Evolutionary conservation across 2,113 vertebrate genomes (phyloP).

Genomic region (Ivindomyrus marchei): DNA sequence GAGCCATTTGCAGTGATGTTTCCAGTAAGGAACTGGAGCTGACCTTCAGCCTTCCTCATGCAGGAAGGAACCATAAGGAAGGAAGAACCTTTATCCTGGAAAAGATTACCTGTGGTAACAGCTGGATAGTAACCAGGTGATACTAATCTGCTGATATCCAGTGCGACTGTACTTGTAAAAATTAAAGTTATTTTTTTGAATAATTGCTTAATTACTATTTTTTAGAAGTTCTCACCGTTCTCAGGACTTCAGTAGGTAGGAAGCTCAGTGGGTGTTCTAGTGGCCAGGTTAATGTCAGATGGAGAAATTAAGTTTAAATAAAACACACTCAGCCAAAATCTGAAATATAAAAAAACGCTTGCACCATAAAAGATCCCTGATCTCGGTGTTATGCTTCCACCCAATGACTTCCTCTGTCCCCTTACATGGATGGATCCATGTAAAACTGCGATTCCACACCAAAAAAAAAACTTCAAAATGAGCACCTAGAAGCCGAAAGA

Average conservation of each 20-base stretch:
- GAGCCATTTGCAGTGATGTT: not conserved
- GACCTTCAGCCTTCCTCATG: not conserved
- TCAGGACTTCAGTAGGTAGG: not conserved
- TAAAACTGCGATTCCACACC: not conserved
- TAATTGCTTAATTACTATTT: not conserved
- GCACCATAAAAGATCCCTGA: not conserved
- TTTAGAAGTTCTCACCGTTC: not conserved
- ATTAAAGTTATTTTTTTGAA: not conserved
- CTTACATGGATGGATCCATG: not conserved
- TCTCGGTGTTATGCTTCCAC: not conserved
- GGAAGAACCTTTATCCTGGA: not conserved
- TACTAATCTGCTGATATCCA: not conserved
- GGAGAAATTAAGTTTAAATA: not conserved
- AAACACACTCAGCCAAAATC: not conserved
- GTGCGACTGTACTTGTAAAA: not conserved
- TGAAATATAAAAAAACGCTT: not conserved
- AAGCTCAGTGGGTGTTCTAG: not conserved
- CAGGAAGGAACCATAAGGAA: not conserved
- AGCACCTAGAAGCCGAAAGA: not conserved
- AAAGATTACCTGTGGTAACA: not conserved
- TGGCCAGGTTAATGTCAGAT: not conserved
- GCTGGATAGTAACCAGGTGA: not conserved
- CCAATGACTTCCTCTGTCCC: not conserved
- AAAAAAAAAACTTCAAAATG: not conserved
- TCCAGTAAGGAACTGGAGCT: not conserved